Evolutionary conservation across 2,888 invertebrate genomes (phyloP).

Genomic region (Parthenolecanium corni): DNA sequence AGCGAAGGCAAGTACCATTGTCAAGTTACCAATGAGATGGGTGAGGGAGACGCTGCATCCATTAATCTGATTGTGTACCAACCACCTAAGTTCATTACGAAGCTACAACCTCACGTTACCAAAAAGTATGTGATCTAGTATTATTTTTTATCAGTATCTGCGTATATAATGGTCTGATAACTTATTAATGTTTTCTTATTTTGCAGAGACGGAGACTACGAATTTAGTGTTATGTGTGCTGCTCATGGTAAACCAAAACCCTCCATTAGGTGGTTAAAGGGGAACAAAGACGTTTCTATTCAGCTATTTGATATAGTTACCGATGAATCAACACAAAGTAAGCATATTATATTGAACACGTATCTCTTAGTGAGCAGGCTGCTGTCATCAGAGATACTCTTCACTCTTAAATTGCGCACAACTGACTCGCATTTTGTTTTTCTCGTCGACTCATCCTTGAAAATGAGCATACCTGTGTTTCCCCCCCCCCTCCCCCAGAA

Average conservation of each 20-base stretch:
- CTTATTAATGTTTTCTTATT: constrained; percentile 1
- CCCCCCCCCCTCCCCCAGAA: too few relatives aligned
- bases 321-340: constrained; percentile 56
- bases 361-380: too few relatives aligned
- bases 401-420: too few relatives aligned
- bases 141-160: not conserved
- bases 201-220: constrained; percentile 58
- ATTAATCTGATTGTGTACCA: constrained; percentile 78
- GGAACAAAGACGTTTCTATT: constrained; percentile 64
- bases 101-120: constrained; percentile 70
- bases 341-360: too few relatives aligned
- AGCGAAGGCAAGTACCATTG: constrained; percentile 84
- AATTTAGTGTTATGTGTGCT: constrained; percentile 68
- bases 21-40: constrained; percentile 78
- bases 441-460: too few relatives aligned
- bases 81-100: constrained; percentile 70
- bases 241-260: constrained; percentile 83
- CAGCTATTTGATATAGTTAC: constrained; percentile 72
- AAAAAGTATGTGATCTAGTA: constrained; percentile 40
- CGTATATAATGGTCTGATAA: not conserved
- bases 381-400: too few relatives aligned
- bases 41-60: constrained; percentile 71
- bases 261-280: constrained; percentile 72
- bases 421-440: too few relatives aligned
- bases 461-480: too few relatives aligned